Percentiles rank a stretch among this genome's conserved stretches.
Evolutionary conservation across 2,797 vertebrate species (phyloP).

Genomic region (Trichosurus vulpecula): DNA sequence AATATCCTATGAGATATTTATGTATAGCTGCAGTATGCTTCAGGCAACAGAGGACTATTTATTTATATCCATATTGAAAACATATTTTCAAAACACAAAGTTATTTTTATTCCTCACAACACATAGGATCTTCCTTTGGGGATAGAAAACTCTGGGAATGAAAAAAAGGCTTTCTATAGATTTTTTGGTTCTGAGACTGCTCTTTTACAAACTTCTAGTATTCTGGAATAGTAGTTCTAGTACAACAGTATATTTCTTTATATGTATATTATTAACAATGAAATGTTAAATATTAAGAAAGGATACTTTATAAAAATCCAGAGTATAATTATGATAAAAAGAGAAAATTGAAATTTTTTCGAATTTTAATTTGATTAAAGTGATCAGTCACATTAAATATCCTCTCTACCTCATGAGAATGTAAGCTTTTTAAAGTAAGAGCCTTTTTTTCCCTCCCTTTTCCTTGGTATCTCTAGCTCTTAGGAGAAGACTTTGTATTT

Average conservation of each 20-base stretch:
- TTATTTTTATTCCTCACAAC: background rate
- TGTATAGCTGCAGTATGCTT: background rate
- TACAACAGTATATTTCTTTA: background rate
- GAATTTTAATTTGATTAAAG: background rate
- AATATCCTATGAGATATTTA: background rate
- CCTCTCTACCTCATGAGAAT: background rate
- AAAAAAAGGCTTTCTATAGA: background rate
- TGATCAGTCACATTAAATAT: background rate
- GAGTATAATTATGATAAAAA: rapidly evolving
- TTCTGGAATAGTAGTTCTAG: background rate
- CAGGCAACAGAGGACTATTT: background rate
- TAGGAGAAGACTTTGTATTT: background rate
- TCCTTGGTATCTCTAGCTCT: background rate
- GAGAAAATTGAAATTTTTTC: background rate
- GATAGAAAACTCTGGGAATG: background rate
- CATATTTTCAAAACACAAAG: background rate
- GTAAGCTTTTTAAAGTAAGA: background rate
- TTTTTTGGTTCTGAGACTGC: background rate
- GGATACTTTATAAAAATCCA: rapidly evolving
- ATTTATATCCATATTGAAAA: background rate
- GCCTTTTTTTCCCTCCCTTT: background rate
- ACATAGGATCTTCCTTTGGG: background rate
- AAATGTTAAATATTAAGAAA: background rate
- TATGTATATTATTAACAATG: background rate
- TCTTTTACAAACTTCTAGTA: background rate